Conservation (phyloP, 2,888 invertebrate genomes). For the Cosmia pyralina region DNA sequence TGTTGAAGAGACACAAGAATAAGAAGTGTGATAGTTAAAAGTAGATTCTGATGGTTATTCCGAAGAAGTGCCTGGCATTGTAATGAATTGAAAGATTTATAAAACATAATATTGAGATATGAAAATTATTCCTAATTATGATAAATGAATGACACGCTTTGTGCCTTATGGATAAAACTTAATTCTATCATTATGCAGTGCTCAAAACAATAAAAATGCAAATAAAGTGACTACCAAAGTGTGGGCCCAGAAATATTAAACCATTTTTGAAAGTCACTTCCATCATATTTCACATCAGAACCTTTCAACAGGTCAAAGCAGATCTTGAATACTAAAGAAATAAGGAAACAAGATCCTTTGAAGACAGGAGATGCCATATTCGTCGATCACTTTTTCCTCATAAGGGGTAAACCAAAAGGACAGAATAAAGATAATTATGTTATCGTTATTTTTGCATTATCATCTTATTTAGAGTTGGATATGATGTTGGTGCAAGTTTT, state of each 20-base stretch:
- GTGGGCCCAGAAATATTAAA: not conserved
- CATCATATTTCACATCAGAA: not conserved
- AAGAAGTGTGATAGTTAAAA: no score
- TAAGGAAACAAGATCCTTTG: conserved; percentile 37
- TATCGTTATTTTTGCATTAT: not conserved
- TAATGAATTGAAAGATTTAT: no score
- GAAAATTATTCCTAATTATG: no score
- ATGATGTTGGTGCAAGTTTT: not conserved
- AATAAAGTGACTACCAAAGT: not conserved
- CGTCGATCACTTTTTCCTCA: conserved; percentile 36
- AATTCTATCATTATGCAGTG: not conserved
- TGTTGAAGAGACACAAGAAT: no score
- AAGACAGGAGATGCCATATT: conserved; percentile 15
- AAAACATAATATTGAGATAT: no score
- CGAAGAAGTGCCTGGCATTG: no score
- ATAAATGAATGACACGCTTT: no score
- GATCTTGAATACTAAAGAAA: conserved; percentile 32
- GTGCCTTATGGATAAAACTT: no score
- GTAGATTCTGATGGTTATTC: no score
- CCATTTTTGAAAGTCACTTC: not conserved
- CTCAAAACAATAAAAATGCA: not conserved
- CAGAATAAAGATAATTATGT: not conserved
- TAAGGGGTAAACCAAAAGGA: conserved; percentile 7
- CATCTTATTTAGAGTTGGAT: not conserved
- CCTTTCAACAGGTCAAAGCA: conserved; percentile 27